Evolutionary conservation across 1,140 invertebrate genomes (phyloP).

Genomic region (Procambarus virginalis): DNA sequence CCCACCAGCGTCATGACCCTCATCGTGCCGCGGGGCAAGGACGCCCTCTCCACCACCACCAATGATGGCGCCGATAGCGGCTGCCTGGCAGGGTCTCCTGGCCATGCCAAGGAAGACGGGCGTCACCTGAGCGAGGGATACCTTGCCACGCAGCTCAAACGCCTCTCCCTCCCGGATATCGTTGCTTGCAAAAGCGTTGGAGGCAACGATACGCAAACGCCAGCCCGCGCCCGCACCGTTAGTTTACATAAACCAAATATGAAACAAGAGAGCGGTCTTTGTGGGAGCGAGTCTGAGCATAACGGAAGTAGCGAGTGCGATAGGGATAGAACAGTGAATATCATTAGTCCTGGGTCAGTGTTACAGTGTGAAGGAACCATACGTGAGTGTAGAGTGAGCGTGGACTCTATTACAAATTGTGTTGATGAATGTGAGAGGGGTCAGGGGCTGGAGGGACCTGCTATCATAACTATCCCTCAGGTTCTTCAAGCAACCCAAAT

Average conservation of each 20-base stretch:
- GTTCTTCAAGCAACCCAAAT: slow-evolving; percentile 14
- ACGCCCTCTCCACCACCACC: slow-evolving; percentile 10
- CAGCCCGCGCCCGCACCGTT: background rate
- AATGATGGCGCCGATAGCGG: slow-evolving; percentile 9
- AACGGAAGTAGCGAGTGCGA: background rate
- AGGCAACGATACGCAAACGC: background rate
- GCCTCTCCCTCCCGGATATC: slow-evolving; percentile 42
- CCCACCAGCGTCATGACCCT: slow-evolving; percentile 38
- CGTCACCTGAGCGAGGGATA: background rate
- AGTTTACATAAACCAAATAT: slow-evolving; percentile 3
- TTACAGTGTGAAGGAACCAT: background rate
- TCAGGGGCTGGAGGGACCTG: background rate
- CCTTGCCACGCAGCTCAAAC: slow-evolving; percentile 25
- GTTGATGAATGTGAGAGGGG: background rate
- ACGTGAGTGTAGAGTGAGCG: background rate
- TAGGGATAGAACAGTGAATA: background rate
- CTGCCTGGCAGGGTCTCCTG: background rate
- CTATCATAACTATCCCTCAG: background rate
- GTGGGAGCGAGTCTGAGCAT: background rate
- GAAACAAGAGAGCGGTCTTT: background rate
- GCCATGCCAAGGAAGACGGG: background rate
- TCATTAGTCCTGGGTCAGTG: background rate
- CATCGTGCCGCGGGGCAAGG: slow-evolving; percentile 27
- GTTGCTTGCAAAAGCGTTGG: background rate
- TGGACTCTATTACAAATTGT: background rate